Base-by-base conservation (phyloP, 2,113 vertebrate genomes). In the Sula dactylatra region DNA sequence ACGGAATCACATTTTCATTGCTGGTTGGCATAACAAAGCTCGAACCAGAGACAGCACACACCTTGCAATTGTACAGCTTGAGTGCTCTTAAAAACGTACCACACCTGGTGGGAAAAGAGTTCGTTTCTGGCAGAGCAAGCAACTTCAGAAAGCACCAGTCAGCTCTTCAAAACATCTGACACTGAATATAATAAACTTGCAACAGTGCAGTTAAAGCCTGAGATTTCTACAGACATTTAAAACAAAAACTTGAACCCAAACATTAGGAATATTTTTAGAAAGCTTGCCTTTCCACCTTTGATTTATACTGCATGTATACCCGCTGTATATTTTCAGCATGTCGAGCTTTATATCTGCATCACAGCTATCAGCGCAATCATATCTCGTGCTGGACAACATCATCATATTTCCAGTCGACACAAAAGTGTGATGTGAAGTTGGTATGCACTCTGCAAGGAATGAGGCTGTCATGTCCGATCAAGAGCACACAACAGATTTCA, bases 241-340 rank as follows among this genome's bases (percentile, higher is more conserved):
- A 49, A 11, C 5, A 47, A 71, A 84, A 86, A 32, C 6, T 26
- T 13, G 14, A 84, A 82, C 11, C 13, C 1, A 2, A 70, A n/a
- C 5, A 20, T 66, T 6, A 55, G 32, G 38, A 72, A 7, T 8
- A 13, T 40, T 76, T 93, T 87, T 29, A 72, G 25, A n/a, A 83
- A 69, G 40, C 36, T 62, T 82, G n/a, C 20, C 42, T 73, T 65
- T 34, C 3, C 0, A 29, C 14, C 44, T 74, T 17, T 27, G 74
- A 31, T 87, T 72, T 76, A 59, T 19, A 61, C 0, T 0, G 2
- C 45, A 32, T 6, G 2, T 6, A 20, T 0, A 58, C 14, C 45
- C 1, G 1, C 26, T 22, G 20, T 12, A 3, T 22, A 49, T 72
- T 50, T 67, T 40, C 86, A 55, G 52, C 61, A 55, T 11, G 5